Percentiles rank a stretch among this genome's conserved stretches.
Conservation (phyloP, 2,888 invertebrate genomes). For the Ectemnius continuus region DNA sequence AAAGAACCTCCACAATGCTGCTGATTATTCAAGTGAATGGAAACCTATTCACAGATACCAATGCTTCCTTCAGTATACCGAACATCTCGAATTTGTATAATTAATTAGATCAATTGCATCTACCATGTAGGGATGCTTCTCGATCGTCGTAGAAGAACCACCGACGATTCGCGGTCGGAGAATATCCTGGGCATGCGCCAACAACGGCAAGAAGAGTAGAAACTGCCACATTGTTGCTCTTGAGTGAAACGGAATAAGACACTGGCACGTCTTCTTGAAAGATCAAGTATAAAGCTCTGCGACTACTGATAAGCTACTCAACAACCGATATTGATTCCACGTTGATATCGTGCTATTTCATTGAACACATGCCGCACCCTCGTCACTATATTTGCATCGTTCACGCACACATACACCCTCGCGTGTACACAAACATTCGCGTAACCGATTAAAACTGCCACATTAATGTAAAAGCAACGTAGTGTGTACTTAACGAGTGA, state of each 20-base stretch:
- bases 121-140: conserved; percentile 68
- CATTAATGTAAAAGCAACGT: no score
- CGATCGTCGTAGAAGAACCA: conserved; percentile 63
- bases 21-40: conserved; percentile 38
- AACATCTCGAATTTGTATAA: conserved; percentile 11
- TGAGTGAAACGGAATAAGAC: not conserved
- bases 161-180: conserved; percentile 66
- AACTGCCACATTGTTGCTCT: conserved; percentile 30
- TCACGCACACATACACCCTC: no score
- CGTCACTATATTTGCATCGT: no score
- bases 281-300: conserved; percentile 11
- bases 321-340: conserved; percentile 13
- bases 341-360: conserved; percentile 6
- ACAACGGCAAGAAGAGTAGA: conserved; percentile 13
- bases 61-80: not conserved
- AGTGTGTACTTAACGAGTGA: no score
- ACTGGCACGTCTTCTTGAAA: conserved; percentile 36
- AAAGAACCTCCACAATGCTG: conserved; percentile 71
- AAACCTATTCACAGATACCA: conserved; percentile 40
- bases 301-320: conserved; percentile 38
- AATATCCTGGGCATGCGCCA: not conserved
- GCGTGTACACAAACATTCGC: no score
- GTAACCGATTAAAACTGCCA: no score
- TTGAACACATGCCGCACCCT: no score
- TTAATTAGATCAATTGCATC: conserved; percentile 14